Evolutionary conservation across 2,888 invertebrate genomes (phyloP).

Genomic region (Dicyrtomina minuta): DNA sequence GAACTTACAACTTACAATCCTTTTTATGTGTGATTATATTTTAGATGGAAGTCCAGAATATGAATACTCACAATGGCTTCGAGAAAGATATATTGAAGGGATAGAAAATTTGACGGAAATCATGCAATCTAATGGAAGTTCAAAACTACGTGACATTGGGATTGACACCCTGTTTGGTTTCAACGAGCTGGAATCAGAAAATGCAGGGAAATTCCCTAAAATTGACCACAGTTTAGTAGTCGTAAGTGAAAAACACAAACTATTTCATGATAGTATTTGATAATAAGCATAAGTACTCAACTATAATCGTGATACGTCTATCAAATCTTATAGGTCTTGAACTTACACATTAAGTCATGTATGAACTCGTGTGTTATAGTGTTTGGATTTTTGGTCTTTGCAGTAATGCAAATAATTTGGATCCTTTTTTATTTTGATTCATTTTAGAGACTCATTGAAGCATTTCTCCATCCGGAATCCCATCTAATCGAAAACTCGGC

Average conservation of each 20-base stretch:
- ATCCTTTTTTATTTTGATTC: neutral
- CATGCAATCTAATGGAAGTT: slow-evolving; percentile 59
- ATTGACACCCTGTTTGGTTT: slow-evolving; percentile 18
- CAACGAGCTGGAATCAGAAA: slow-evolving; percentile 5
- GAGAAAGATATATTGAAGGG: slow-evolving; percentile 69
- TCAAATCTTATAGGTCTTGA: too few species aligned
- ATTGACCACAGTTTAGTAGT: slow-evolving; percentile 15
- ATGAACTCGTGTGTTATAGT: too few species aligned
- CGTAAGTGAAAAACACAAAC: too few species aligned
- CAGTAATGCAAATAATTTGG: too few species aligned
- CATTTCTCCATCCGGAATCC: slow-evolving; percentile 21
- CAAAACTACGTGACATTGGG: slow-evolving; percentile 17
- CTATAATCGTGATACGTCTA: too few species aligned
- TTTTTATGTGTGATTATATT: neutral
- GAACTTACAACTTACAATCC: too few species aligned
- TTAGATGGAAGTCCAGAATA: slow-evolving; percentile 59
- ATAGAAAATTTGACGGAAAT: slow-evolving; percentile 64
- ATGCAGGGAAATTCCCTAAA: slow-evolving; percentile 8
- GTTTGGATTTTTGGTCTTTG: neutral
- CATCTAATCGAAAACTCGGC: neutral
- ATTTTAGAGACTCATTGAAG: slow-evolving; percentile 16
- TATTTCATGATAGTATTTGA: neutral
- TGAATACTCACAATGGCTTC: slow-evolving; percentile 69
- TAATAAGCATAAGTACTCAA: too few species aligned
- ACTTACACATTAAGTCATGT: too few species aligned